These are phyloP conservation scores for Chamaea fasciata DNA, from an alignment of 2,113 vertebrate genomes.

Conservation along the genomic window DNA sequence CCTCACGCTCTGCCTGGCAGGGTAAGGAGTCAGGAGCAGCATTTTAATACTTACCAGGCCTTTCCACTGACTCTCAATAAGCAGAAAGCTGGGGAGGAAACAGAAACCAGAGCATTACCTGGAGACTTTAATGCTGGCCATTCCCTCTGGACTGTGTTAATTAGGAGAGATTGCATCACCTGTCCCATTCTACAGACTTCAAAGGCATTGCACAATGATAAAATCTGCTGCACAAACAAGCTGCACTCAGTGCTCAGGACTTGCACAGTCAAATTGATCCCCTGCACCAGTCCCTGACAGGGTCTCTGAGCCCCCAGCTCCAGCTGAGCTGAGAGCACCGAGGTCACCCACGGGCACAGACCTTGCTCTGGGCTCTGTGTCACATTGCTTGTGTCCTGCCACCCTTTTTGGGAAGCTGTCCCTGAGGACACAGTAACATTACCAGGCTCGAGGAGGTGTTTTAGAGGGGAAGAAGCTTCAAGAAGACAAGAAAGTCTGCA, in stretches of 20 bases:
- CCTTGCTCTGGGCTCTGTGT: background rate
- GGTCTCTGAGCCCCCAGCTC: background rate
- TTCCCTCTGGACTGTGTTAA: background rate
- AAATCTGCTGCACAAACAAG: background rate
- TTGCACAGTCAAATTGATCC: background rate
- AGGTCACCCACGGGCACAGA: accelerated
- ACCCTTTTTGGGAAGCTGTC: background rate
- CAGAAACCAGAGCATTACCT: background rate
- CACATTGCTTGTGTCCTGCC: background rate
- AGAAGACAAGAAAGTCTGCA: background rate
- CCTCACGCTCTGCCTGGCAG: background rate
- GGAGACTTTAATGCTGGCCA: background rate
- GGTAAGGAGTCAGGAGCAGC: background rate
- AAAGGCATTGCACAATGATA: background rate
- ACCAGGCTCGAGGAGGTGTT: background rate
- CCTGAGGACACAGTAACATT: background rate
- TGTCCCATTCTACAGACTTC: background rate
- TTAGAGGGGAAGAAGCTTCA: background rate
- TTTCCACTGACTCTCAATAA: background rate
- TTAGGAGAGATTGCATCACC: background rate
- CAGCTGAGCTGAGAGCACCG: background rate
- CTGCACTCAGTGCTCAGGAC: background rate
- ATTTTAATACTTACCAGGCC: background rate
- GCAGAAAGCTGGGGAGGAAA: background rate
- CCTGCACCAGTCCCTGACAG: background rate